Base-by-base conservation (phyloP, 2,797 vertebrate species). In the Thalassophryne amazonica region DNA sequence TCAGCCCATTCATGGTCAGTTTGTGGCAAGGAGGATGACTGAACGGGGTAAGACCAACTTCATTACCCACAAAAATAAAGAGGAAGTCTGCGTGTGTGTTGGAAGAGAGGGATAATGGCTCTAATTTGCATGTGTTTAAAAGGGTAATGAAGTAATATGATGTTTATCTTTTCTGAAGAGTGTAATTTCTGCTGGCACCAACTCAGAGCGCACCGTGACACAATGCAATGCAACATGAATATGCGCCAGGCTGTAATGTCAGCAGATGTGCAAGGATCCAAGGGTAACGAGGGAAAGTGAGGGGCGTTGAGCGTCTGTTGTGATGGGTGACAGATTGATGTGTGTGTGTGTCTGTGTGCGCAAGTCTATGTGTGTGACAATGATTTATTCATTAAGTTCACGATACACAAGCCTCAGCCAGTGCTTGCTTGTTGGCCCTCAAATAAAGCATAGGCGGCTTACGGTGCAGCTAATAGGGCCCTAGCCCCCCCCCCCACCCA, bases 141-240 rank as follows among this genome's bases (percentile, higher is more conserved):
- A 95, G 93, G 93, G 90, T 95, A 96, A 98, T 97, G 93, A 95
- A 94, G 93, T 98, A 96, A 95, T 96, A 93, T 93, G 92, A 95
- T 96, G 93, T 96, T 97, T 96, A 96, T 97, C 93, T 95, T 94
- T 90, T 90, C 92, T 91, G 93, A 95, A 93, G 92, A 95, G 93
- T 95, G 94, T 92, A 92, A 94, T 96, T 94, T 94, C 91, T 90
- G 65, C 74, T 93, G 92, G 94, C 91, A 61, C 77, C 56, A 69
- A 84, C 91, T 93, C 94, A 93, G 83, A 80, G 69, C 61, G 34
- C 69, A 73, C 76, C 74, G 87, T 86, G 78, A 92, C 90, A 83
- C 85, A 65, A 83, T 85, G 85, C 89, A 89, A 93, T 94, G n/a
- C 58, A 67, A 81, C 75, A 52, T 78, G 59, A 92, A 89, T 64